Conservation (phyloP, 2,113 vertebrate species). For the Python bivittatus region DNA sequence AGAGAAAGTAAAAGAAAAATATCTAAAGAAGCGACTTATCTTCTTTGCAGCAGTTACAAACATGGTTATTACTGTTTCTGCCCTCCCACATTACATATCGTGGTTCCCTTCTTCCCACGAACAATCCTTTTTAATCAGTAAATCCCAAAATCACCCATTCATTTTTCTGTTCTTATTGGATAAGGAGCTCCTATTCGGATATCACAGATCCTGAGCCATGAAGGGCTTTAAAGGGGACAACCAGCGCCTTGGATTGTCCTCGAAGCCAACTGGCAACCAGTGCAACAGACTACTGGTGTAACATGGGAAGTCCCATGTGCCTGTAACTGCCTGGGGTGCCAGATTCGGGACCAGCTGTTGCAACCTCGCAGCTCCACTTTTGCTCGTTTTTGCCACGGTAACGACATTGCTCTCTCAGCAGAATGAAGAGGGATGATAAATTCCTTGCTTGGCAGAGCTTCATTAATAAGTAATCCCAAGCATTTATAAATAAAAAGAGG, state of each 20-base stretch:
- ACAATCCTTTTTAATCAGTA: too few species aligned
- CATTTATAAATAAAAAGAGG: conserved; percentile 76
- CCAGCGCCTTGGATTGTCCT: background rate
- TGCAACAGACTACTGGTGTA: background rate
- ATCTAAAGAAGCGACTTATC: too few species aligned
- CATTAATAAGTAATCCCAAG: conserved; percentile 73
- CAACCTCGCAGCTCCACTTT: background rate
- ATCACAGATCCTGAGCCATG: too few species aligned
- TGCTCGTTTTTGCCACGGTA: background rate
- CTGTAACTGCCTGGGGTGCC: background rate
- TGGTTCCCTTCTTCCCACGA: too few species aligned
- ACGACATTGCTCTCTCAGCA: background rate
- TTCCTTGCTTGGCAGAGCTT: conserved; percentile 64
- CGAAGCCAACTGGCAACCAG: background rate
- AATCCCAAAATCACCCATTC: too few species aligned
- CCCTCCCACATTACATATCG: too few species aligned
- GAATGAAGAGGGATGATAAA: conserved; percentile 64
- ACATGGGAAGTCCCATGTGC: background rate
- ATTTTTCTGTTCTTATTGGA: too few species aligned
- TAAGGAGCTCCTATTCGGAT: too few species aligned
- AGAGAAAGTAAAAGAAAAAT: background rate
- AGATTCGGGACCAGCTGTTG: background rate
- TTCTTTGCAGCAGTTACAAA: too few species aligned
- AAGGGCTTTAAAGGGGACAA: background rate
- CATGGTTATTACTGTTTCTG: too few species aligned